Percentiles rank a stretch among this genome's conserved stretches.
Evolutionary conservation across 2,888 invertebrate genomes (phyloP).

Genomic region (Caenorhabditis macrosperma): DNA sequence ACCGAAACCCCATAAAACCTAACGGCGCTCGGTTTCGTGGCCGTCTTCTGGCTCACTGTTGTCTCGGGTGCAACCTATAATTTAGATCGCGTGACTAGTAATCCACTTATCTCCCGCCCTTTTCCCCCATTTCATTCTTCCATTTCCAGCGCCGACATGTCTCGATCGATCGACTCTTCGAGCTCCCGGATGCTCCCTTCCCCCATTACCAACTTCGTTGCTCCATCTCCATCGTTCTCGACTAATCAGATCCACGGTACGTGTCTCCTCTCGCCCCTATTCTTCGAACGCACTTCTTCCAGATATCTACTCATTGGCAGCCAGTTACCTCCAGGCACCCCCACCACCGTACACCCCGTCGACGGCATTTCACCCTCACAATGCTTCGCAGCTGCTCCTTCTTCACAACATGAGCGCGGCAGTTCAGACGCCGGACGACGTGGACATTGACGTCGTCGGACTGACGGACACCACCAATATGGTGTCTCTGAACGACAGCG

Average conservation of each 20-base stretch:
- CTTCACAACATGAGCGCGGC: slow-evolving; percentile 56
- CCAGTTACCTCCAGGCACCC: slow-evolving; percentile 50
- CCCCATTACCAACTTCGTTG: slow-evolving; percentile 48
- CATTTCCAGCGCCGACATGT: slow-evolving; percentile 59
- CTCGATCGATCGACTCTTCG: slow-evolving; percentile 57
- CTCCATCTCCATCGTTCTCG: slow-evolving; percentile 51
- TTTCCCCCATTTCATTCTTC: neutral
- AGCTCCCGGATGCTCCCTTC: slow-evolving; percentile 56
- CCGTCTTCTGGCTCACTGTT: neutral
- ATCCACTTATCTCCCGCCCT: neutral
- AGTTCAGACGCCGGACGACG: slow-evolving; percentile 38
- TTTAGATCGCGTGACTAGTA: slow-evolving; percentile 30
- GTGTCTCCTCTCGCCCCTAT: neutral
- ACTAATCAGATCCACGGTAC: slow-evolving; percentile 43
- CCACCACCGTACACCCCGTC: slow-evolving; percentile 44
- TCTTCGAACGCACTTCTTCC: too few species aligned
- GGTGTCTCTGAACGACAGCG: slow-evolving; percentile 50
- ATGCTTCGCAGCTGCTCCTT: slow-evolving; percentile 45
- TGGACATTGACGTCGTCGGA: slow-evolving; percentile 66
- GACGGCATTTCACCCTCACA: slow-evolving; percentile 37
- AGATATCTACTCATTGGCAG: slow-evolving; percentile 50
- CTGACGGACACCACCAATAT: slow-evolving; percentile 53
- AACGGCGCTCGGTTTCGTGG: slow-evolving; percentile 27
- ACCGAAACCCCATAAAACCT: slow-evolving; percentile 42
- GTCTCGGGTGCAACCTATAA: slow-evolving; percentile 33